Evolutionary conservation across 2,888 invertebrate species (phyloP), one percentile per base, ranked within the genome.

Genomic region (Melieria omissa): DNA sequence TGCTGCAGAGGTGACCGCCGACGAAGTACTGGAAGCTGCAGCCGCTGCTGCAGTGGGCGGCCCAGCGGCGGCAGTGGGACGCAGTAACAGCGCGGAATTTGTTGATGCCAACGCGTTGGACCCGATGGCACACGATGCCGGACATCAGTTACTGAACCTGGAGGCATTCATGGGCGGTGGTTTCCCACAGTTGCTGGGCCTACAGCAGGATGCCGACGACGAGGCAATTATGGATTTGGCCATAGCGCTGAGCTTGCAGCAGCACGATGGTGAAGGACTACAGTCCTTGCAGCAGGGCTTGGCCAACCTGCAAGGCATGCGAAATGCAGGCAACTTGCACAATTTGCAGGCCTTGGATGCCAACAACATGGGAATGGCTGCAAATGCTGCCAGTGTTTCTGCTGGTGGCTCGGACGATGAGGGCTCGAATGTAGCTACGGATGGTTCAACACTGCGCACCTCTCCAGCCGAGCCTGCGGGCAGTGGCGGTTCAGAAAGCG

Each of bases 181-280:
- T 63, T 92, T 96, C 77, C 95, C 94, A 65, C 94, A 93, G 0
- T 86, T 97, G 44, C 88, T 97, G 7, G 96, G 96, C 81, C 92
- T 97, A 66, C 96, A 96, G 12, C 93, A 95, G n/a, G 97, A 97
- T 86, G 96, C 96, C 1, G 97, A 98, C 83, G 98, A 98, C 85
- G 98, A 98, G 86, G 94, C 97, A 0, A 97, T 98, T 92, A 96
- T 98, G 73, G 97, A 98, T 86, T 89, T 98, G 76, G 98, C 98
- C 3, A 97, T 98, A 76, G 98, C 98, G 0, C 89, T 98, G 2
- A 98, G 97, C 79, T 89, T 98, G 45, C 97, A 98, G 83, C 94
- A 94, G 78, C 93, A 94, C 79, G 92, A 92, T 75, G 90, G 82
- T 3, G 54, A 70, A 1, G 88, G 88, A 3, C 86, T 91, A 71